A percentile compares a stretch with the other conserved stretches of the same genome.
phyloP scores from a whole-genome alignment of 2,113 vertebrate genomes.

The Tachuris rubrigastra region DNA sequence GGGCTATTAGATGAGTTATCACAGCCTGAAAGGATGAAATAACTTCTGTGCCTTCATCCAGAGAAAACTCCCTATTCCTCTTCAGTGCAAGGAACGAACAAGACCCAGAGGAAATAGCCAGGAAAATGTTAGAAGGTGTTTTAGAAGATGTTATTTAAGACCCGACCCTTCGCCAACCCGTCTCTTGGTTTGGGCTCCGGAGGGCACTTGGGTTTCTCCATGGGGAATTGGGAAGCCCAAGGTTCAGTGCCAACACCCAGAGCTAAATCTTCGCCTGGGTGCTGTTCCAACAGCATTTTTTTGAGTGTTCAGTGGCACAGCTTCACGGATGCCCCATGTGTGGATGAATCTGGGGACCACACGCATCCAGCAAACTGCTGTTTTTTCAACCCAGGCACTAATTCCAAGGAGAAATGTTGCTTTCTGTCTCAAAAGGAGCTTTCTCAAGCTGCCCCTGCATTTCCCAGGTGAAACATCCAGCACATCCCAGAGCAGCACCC shows the following conservation, averaged over 20 bases:
- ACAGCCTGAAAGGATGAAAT: constrained; percentile 59
- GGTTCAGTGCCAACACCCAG: not conserved
- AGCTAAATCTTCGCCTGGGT: accelerated
- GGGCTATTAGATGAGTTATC: constrained; percentile 61
- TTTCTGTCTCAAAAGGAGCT: not conserved
- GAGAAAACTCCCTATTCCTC: constrained; percentile 12
- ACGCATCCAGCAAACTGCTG: accelerated
- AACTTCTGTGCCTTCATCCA: constrained; percentile 23
- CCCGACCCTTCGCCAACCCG: accelerated
- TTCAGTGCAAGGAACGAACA: not conserved
- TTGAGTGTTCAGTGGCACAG: not conserved
- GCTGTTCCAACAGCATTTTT: not conserved
- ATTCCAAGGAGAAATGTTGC: not conserved
- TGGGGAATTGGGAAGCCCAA: not conserved
- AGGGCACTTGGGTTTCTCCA: not conserved
- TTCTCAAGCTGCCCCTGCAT: not conserved
- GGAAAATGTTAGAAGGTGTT: not conserved
- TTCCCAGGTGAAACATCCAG: not conserved
- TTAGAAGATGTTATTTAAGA: not conserved
- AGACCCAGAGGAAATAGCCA: not conserved
- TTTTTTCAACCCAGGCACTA: not conserved
- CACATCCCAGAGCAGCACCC: accelerated
- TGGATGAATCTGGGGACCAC: not conserved
- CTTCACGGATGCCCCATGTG: accelerated
- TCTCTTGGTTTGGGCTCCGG: not conserved